These are phyloP conservation scores for Cryptocephalus primarius DNA, from an alignment of 2,888 invertebrate genomes.

Conservation along the genomic window DNA sequence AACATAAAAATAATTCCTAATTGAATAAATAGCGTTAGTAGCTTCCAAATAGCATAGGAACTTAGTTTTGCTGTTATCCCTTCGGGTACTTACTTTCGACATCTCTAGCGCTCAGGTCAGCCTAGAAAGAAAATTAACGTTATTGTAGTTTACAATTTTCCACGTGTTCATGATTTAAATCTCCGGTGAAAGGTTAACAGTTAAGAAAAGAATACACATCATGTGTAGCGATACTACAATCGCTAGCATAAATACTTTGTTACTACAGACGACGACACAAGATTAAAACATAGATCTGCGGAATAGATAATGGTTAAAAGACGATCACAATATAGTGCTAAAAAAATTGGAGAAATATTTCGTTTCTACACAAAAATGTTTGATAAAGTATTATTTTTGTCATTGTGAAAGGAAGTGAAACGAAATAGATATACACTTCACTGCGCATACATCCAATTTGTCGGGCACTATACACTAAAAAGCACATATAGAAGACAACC, in stretches of 20 bases:
- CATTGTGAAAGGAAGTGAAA: neutral
- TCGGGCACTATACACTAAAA: conserved; percentile 11
- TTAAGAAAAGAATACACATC: too few relatives aligned
- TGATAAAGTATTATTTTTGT: too few relatives aligned
- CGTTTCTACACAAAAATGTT: too few relatives aligned
- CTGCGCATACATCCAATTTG: neutral
- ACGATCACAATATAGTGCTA: conserved; percentile 1
- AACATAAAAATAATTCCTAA: too few relatives aligned
- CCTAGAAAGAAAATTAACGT: conserved; percentile 43
- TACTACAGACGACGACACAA: conserved; percentile 8
- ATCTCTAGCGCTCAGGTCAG: conserved; percentile 78
- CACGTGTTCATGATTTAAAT: too few relatives aligned
- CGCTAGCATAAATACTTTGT: neutral
- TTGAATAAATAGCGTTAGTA: too few relatives aligned
- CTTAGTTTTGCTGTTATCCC: too few relatives aligned
- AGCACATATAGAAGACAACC: conserved; percentile 16
- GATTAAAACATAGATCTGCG: conserved; percentile 7
- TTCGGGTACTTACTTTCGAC: conserved; percentile 72
- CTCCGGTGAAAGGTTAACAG: too few relatives aligned
- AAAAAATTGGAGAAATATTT: neutral
- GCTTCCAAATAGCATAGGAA: too few relatives aligned
- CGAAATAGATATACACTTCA: neutral
- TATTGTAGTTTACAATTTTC: too few relatives aligned
- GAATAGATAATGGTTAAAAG: neutral
- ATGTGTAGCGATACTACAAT: too few relatives aligned